A percentile compares a stretch with the other conserved stretches of the same genome.
phyloP scores from a whole-genome alignment of 2,113 vertebrate genomes.

The Oncorhynchus keta region DNA sequence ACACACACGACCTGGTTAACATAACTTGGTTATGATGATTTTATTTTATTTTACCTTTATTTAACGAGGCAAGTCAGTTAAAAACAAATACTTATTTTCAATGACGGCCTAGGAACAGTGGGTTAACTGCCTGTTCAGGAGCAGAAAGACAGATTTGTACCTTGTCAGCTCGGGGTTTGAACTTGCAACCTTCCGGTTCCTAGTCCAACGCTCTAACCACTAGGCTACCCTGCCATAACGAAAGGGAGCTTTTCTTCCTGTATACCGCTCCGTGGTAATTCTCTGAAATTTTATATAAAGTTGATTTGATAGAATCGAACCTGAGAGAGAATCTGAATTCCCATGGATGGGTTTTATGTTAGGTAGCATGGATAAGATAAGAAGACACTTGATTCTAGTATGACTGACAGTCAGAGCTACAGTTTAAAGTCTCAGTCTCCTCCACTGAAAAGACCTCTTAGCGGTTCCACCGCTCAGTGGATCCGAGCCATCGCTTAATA shows the following conservation, averaged over 20 bases:
- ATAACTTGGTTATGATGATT: not conserved
- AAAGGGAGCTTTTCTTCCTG: not conserved
- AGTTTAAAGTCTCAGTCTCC: not conserved
- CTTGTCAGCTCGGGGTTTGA: no score
- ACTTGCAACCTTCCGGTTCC: no score
- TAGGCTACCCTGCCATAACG: no score
- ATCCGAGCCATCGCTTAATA: not conserved
- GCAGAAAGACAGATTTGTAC: no score
- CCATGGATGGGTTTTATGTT: not conserved
- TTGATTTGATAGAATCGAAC: not conserved
- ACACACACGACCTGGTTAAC: not conserved
- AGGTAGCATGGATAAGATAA: not conserved
- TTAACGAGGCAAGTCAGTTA: no score
- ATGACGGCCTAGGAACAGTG: no score
- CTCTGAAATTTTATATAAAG: not conserved
- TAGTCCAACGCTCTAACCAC: no score
- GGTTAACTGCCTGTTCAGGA: no score
- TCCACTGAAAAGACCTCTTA: not conserved
- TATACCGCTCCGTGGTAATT: not conserved
- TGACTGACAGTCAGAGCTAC: not conserved
- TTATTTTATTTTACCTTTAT: no score
- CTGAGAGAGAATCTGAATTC: not conserved
- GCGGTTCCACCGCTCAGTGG: not conserved
- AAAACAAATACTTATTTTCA: no score
- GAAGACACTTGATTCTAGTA: not conserved